Evolutionary conservation across 2,888 invertebrate genomes (phyloP), one percentile per base, ranked within the genome.

Genomic region (Drosophila formosana): DNA sequence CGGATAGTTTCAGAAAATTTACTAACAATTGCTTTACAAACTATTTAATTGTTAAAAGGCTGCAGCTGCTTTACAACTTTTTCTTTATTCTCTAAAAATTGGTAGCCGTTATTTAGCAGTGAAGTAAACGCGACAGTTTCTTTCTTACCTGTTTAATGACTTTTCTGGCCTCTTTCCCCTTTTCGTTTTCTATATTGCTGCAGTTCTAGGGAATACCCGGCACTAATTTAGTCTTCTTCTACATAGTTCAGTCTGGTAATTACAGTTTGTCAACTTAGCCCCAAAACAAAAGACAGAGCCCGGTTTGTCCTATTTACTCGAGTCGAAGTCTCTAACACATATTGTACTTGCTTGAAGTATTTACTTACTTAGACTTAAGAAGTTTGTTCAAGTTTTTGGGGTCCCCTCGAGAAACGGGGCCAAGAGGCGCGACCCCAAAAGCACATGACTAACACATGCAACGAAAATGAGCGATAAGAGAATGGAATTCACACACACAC

Each of bases 341-440:
- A 32, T 50, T 51, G 46, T 45, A 25, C 23, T 18, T 46, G 23
- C 55, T 47, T 30, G 25, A 41, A 67, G 61, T 72, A 65, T 65
- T 60, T 65, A 65, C 61, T 46, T 34, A 53, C 26, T 52, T 47
- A 9, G 11, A 47, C 64, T 43, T 57, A 43, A 47, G 53, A 72
- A 77, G 78, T 69, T 65, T 39, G 50, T 51, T 67, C 26, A 56
- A 49, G 66, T 63, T 72, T 34, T 32, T 46, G 64, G 26, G 39
- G 25, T 13, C 32, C 34, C 25, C 30, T 67, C 26, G 41, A 65
- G 62, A 73, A 75, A 60, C 7, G 65, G 51, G 75, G 74, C 65
- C 78, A 75, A 56, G 65, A 69, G 68, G 65, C 68, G 67, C 72
- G 61, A 75, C 75, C 78, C 68, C 60, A 77, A 64, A 67, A 67